Conservation (phyloP, 1,140 invertebrate genomes). For the Drosophila miranda region DNA sequence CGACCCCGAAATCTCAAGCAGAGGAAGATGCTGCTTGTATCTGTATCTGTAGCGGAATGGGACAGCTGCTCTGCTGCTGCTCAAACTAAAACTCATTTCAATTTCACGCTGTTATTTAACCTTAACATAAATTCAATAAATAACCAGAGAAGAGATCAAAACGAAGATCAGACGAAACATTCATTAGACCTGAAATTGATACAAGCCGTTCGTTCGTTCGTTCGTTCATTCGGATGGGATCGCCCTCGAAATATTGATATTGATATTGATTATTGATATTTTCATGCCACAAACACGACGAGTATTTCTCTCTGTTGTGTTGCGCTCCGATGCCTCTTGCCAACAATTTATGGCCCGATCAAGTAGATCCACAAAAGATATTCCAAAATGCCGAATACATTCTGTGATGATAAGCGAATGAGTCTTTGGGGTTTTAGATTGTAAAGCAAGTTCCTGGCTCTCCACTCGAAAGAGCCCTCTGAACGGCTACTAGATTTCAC, state of each 20-base stretch:
- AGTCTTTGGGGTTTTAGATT: too few relatives aligned
- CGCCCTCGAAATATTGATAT: slow-evolving; percentile 32
- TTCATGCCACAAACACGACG: slow-evolving; percentile 22
- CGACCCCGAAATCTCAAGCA: slow-evolving; percentile 3
- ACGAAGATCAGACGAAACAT: slow-evolving; percentile 11
- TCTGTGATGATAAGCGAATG: too few relatives aligned
- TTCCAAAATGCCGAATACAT: too few relatives aligned
- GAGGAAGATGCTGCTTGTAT: slow-evolving; percentile 7
- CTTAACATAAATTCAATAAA: slow-evolving; percentile 64
- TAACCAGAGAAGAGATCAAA: slow-evolving; percentile 10
- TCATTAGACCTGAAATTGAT: slow-evolving; percentile 29
- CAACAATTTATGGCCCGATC: too few relatives aligned
- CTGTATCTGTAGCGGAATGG: slow-evolving; percentile 1
- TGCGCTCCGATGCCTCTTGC: slow-evolving; percentile 1
- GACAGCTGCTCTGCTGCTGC: slow-evolving; percentile 24
- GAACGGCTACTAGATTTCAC: too few relatives aligned
- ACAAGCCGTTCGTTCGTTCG: slow-evolving; percentile 18
- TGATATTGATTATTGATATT: slow-evolving; percentile 47
- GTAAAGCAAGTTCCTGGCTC: too few relatives aligned
- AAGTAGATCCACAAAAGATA: too few relatives aligned
- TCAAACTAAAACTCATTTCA: slow-evolving; percentile 62
- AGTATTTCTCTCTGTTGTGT: slow-evolving; percentile 11
- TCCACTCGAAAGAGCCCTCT: too few relatives aligned
- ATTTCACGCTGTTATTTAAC: slow-evolving; percentile 65
- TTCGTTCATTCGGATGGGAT: slow-evolving; percentile 4